A percentile compares a stretch with the other conserved stretches of the same genome.
Conservation (phyloP, 2,888 invertebrate species). For the Brenthis daphne region DNA sequence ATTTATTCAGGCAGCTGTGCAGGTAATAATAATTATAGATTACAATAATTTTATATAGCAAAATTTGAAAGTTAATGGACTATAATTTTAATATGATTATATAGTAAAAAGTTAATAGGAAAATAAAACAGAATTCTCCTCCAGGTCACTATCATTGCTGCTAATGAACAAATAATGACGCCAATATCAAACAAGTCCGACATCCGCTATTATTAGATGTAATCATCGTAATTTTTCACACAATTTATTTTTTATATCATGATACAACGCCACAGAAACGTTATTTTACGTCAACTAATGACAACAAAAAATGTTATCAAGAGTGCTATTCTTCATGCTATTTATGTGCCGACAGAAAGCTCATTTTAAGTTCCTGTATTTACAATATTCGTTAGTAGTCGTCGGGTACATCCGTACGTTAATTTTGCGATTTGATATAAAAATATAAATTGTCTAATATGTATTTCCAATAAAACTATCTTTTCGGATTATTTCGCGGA, state of each 20-base stretch:
- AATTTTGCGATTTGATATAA: too few relatives aligned
- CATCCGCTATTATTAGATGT: slow-evolving; percentile 72
- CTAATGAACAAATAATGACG: slow-evolving; percentile 64
- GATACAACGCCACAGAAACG: slow-evolving; percentile 62
- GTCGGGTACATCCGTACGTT: too few relatives aligned
- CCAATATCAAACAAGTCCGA: slow-evolving; percentile 71
- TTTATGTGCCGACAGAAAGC: slow-evolving; percentile 26
- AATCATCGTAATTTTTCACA: slow-evolving; percentile 82
- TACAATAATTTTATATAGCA: background rate
- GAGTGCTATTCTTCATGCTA: slow-evolving; percentile 42
- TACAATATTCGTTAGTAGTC: too few relatives aligned
- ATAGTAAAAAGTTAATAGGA: slow-evolving; percentile 10
- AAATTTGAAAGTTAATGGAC: slow-evolving; percentile 5
- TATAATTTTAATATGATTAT: slow-evolving; percentile 17
- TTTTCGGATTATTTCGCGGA: too few relatives aligned
- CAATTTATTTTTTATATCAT: slow-evolving; percentile 75
- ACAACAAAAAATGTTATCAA: slow-evolving; percentile 73
- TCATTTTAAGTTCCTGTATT: background rate
- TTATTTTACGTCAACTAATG: slow-evolving; percentile 77
- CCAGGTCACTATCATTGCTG: slow-evolving; percentile 60
- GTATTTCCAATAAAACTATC: too few relatives aligned
- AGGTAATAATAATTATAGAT: slow-evolving; percentile 9
- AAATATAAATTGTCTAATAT: too few relatives aligned
- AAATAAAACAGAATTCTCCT: slow-evolving; percentile 16
- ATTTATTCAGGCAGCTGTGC: background rate